These are phyloP conservation scores for Drosophila burlai DNA, from an alignment of 1,140 invertebrate genomes.

Conservation along the genomic window DNA sequence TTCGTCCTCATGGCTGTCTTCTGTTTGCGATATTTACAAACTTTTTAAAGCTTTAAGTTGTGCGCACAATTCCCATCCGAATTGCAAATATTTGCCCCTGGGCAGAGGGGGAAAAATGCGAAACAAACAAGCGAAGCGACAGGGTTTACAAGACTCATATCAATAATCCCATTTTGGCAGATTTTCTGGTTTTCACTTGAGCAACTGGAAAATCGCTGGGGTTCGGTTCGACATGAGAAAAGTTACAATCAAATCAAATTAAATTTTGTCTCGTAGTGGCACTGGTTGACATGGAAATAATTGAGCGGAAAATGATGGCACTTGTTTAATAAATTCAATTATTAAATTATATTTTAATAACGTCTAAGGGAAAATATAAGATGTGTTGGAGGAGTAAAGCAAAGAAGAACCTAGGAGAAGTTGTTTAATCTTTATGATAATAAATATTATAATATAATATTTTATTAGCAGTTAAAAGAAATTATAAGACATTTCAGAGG, in stretches of 20 bases:
- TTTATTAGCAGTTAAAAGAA: too few relatives aligned
- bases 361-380: too few relatives aligned
- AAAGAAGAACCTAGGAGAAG: too few relatives aligned
- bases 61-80: conserved; percentile 32
- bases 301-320: conserved; percentile 4
- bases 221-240: conserved; percentile 6
- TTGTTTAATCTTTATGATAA: too few relatives aligned
- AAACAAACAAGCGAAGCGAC: conserved; percentile 21
- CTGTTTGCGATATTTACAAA: conserved; percentile 57
- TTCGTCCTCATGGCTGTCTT: conserved; percentile 30
- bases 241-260: conserved; percentile 28
- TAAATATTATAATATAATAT: too few relatives aligned
- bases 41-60: conserved; percentile 77
- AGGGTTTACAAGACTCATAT: conserved; percentile 68
- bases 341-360: neutral
- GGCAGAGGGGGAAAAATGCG: neutral
- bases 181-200: conserved; percentile 41
- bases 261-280: conserved; percentile 4
- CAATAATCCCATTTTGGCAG: conserved; percentile 75
- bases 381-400: too few relatives aligned
- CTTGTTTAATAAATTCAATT: neutral
- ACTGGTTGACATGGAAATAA: conserved; percentile 8
- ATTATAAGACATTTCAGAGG: too few relatives aligned
- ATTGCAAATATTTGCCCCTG: conserved; percentile 48
- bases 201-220: conserved; percentile 19